Evolutionary conservation across 2,113 vertebrate species (phyloP).

Genomic region (Rhineura floridana): DNA sequence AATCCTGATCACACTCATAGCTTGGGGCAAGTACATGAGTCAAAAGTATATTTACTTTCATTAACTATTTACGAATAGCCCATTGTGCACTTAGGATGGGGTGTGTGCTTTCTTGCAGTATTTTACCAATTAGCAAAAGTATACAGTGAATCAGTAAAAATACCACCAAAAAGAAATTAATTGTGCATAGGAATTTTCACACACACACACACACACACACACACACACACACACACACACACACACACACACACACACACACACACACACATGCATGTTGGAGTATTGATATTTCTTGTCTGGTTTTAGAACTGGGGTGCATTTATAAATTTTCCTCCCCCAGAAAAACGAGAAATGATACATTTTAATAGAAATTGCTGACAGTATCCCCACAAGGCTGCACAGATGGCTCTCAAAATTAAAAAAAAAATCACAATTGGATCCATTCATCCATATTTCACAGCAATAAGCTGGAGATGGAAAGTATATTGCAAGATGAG

Average conservation of each 20-base stretch:
- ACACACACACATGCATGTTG: too few species aligned
- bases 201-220: too few species aligned
- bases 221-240: too few species aligned
- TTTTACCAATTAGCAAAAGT: too few species aligned
- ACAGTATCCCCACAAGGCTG: constrained; percentile 43
- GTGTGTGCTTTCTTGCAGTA: too few species aligned
- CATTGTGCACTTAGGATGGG: constrained; percentile 3
- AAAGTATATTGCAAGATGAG: constrained; percentile 8
- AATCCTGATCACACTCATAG: neutral
- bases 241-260: too few species aligned
- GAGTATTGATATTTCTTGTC: constrained; percentile 21
- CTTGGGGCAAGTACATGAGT: neutral
- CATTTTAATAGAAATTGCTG: constrained; percentile 49
- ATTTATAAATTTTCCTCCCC: neutral
- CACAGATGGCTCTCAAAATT: constrained; percentile 35
- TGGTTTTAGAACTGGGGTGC: constrained; percentile 26
- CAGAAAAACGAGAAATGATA: constrained; percentile 44
- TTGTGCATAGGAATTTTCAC: too few species aligned
- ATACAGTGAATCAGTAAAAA: too few species aligned
- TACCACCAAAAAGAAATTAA: too few species aligned
- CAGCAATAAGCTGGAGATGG: neutral
- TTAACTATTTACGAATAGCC: constrained; percentile 39
- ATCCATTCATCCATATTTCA: constrained; percentile 51
- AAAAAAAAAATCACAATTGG: constrained; percentile 31
- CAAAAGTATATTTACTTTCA: constrained; percentile 42